phyloP scores from a whole-genome alignment of 2,797 vertebrate species.

The Gallirallus australis region DNA sequence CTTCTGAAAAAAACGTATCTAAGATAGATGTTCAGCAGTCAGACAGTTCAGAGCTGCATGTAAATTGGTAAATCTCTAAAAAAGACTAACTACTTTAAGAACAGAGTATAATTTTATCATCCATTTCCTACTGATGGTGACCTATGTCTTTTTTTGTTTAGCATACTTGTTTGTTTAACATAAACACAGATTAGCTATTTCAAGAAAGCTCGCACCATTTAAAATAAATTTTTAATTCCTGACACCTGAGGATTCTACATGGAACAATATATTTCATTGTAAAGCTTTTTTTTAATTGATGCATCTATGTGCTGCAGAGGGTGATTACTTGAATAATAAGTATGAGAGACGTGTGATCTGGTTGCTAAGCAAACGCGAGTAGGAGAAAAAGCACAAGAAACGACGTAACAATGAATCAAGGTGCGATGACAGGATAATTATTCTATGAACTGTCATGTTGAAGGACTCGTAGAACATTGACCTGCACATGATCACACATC shows the following conservation, averaged over 20 bases:
- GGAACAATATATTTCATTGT: constrained; percentile 74
- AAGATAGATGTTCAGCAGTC: constrained; percentile 1
- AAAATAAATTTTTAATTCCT: constrained; percentile 62
- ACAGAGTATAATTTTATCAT: constrained; percentile 71
- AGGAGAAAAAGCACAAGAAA: constrained; percentile 65
- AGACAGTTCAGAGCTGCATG: constrained; percentile 5
- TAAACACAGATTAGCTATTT: constrained; percentile 66
- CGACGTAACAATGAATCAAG: constrained; percentile 66
- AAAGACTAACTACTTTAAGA: constrained; percentile 55
- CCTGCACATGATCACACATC: constrained; percentile 52
- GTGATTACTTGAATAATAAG: constrained; percentile 74
- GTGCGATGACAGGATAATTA: constrained; percentile 67
- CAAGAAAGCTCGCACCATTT: constrained; percentile 9
- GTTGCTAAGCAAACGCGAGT: constrained; percentile 69
- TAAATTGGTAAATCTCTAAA: constrained; percentile 20
- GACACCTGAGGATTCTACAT: constrained; percentile 63
- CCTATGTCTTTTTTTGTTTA: constrained; percentile 27
- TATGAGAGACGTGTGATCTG: constrained; percentile 48
- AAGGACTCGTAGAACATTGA: constrained; percentile 73
- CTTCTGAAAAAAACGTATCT: neutral
- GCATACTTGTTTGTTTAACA: constrained; percentile 39
- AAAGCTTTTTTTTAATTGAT: constrained; percentile 72
- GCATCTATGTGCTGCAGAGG: constrained; percentile 58
- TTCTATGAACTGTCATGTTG: constrained; percentile 68
- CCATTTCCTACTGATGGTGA: constrained; percentile 42